These are phyloP conservation scores for Cichlasoma orientale DNA, from an alignment of 2,797 vertebrate genomes.

Conservation along the genomic window DNA sequence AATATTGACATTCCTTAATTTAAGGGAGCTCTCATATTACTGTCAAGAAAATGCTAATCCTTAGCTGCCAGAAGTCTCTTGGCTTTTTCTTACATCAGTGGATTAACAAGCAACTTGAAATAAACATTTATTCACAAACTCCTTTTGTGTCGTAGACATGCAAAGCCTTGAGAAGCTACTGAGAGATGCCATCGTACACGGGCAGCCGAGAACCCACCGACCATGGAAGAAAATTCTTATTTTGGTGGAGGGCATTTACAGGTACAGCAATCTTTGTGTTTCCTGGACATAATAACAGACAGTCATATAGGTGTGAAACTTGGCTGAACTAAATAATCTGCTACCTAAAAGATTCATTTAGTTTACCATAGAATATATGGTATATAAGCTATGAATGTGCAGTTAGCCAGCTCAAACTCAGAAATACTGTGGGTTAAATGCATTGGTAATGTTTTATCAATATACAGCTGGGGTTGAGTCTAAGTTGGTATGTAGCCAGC, in stretches of 20 bases:
- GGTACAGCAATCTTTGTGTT: slow-evolving; percentile 74
- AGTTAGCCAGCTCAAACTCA: not conserved
- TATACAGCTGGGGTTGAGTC: not conserved
- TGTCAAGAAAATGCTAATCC: not conserved
- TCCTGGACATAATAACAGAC: not conserved
- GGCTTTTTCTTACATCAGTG: not conserved
- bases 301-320: not conserved
- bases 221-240: slow-evolving; percentile 99
- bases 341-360: not conserved
- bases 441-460: not conserved
- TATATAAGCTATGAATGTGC: not conserved
- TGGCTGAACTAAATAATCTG: not conserved
- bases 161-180: slow-evolving; percentile 96
- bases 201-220: slow-evolving; percentile 93
- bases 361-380: not conserved
- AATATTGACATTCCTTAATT: slow-evolving; percentile 34
- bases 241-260: slow-evolving; percentile 97
- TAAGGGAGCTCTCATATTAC: slow-evolving; percentile 1
- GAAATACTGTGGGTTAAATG: not conserved
- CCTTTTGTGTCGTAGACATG: slow-evolving; percentile 85
- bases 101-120: not conserved
- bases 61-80: not conserved
- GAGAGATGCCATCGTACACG: slow-evolving; percentile 94
- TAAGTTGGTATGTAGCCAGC: not conserved
- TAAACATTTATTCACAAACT: not conserved